Conservation (phyloP, 2,113 vertebrate species). For the Eubucco bourcierii region DNA sequence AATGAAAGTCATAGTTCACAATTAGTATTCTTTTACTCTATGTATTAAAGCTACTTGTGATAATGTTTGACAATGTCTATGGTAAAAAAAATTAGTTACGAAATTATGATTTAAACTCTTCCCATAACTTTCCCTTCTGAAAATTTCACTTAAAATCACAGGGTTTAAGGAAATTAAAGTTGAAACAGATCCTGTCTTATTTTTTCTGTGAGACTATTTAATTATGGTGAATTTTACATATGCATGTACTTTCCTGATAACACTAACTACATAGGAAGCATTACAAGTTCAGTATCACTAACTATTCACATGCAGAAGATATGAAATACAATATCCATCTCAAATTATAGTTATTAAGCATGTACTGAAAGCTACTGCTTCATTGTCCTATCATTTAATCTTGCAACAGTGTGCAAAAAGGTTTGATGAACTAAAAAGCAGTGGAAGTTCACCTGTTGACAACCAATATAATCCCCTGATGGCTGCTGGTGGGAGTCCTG, state of each 20-base stretch:
- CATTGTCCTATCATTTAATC: slow-evolving; percentile 52
- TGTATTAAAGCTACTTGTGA: background rate
- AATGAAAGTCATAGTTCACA: background rate
- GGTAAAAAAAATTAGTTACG: background rate
- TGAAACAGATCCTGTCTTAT: background rate
- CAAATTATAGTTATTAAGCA: background rate
- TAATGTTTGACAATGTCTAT: background rate
- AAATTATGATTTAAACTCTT: background rate
- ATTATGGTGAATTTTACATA: background rate
- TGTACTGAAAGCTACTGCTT: slow-evolving; percentile 25
- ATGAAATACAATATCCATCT: background rate
- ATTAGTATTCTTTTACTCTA: too few relatives aligned
- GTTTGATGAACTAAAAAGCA: slow-evolving; percentile 93
- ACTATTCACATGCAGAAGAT: background rate
- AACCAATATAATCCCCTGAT: slow-evolving; percentile 86
- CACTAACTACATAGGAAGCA: background rate
- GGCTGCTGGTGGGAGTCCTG: slow-evolving; percentile 76
- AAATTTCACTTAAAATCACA: background rate
- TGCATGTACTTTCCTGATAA: background rate
- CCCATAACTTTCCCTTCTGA: background rate
- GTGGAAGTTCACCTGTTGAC: slow-evolving; percentile 85
- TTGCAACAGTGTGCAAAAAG: slow-evolving; percentile 88
- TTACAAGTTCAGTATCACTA: background rate
- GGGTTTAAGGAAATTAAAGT: background rate
- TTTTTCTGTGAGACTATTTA: background rate